phyloP scores from a whole-genome alignment of 2,888 invertebrate species.

The Phania funesta region DNA sequence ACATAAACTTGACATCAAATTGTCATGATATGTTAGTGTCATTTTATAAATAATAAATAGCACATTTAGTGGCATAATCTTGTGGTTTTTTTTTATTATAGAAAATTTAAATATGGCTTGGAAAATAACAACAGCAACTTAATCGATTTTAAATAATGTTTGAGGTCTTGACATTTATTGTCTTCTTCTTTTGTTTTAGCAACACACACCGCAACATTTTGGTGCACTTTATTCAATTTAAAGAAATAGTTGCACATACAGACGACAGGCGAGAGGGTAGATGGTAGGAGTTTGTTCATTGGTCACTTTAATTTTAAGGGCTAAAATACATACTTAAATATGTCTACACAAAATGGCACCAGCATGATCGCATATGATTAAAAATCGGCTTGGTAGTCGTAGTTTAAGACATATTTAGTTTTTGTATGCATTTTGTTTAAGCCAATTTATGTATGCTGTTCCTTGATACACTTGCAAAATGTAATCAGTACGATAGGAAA shows the following conservation, averaged over 20 bases:
- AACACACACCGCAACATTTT: constrained; percentile 21
- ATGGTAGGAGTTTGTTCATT: constrained; percentile 21
- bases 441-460: not conserved
- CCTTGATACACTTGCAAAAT: not conserved
- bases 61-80: constrained; percentile 58
- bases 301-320: constrained; percentile 44
- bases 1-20: constrained; percentile 66
- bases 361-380: not conserved
- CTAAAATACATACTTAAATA: no score
- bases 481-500: no score
- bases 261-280: constrained; percentile 6
- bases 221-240: constrained; percentile 48
- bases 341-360: no score
- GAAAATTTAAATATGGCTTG: constrained; percentile 11
- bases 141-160: constrained; percentile 63
- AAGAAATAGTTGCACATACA: not conserved
- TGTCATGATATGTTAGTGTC: constrained; percentile 66
- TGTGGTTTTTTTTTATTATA: constrained; percentile 54
- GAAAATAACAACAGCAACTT: constrained; percentile 8
- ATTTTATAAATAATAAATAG: constrained; percentile 66
- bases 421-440: not conserved
- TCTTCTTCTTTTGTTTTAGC: not conserved
- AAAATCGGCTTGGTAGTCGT: not conserved
- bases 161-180: not conserved
- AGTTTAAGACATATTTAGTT: not conserved